Percentiles rank a stretch among this genome's conserved stretches.
phyloP scores from a whole-genome alignment of 2,113 vertebrate genomes.

The Carassius auratus region DNA sequence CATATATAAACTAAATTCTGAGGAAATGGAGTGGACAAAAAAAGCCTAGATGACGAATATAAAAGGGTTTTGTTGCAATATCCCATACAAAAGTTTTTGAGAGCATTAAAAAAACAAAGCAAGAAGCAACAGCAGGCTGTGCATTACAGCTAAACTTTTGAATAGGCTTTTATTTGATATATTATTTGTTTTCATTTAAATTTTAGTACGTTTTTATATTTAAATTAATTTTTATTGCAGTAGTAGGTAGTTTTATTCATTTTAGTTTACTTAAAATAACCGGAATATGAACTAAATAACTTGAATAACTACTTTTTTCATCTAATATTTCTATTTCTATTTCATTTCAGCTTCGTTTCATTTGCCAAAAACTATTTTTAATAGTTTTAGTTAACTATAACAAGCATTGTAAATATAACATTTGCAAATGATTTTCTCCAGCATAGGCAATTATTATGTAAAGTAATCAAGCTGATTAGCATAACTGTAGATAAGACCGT shows the following conservation, averaged over 20 bases:
- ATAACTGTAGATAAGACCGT: not conserved
- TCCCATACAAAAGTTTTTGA: not conserved
- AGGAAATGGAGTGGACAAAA: not conserved
- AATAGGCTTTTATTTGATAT: not conserved
- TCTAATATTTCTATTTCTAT: too few relatives aligned
- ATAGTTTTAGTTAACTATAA: not conserved
- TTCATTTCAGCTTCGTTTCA: too few relatives aligned
- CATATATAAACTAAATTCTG: conserved; percentile 9
- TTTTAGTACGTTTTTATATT: not conserved
- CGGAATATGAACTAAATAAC: too few relatives aligned
- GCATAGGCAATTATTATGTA: not conserved
- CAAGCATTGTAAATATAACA: not conserved
- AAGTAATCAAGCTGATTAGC: conserved; percentile 6
- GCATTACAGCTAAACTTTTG: not conserved
- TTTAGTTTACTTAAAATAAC: too few relatives aligned
- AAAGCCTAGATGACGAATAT: not conserved
- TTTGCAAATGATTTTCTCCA: not conserved
- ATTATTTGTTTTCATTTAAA: not conserved
- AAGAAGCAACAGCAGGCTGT: not conserved
- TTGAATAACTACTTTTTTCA: too few relatives aligned
- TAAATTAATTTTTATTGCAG: too few relatives aligned
- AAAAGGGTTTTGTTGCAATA: not conserved
- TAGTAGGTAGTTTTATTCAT: too few relatives aligned
- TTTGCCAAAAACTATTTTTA: too few relatives aligned
- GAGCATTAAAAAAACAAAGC: too few relatives aligned